phyloP scores from a whole-genome alignment of 2,113 vertebrate species.

The Tonatia bakeri region DNA sequence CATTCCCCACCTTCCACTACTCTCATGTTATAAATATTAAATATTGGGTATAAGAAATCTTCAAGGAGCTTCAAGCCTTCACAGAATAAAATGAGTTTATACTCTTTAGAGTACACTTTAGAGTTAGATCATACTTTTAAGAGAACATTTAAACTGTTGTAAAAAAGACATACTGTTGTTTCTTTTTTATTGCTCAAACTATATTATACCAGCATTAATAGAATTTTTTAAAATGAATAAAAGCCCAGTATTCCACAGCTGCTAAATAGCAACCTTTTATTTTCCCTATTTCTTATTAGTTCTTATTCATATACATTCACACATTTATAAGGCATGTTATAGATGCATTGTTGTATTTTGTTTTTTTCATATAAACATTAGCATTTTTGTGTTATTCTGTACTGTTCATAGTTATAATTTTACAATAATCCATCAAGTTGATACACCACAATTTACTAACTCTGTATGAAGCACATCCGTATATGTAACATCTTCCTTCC shows the following conservation, averaged over 20 bases:
- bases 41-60: constrained; percentile 42
- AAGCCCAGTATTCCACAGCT: not conserved
- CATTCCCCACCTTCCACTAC: too few relatives aligned
- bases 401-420: not conserved
- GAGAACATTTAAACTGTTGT: not conserved
- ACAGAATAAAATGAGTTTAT: constrained; percentile 27
- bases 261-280: not conserved
- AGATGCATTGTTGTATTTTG: not conserved
- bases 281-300: not conserved
- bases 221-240: constrained; percentile 32
- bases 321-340: not conserved
- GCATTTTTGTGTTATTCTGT: not conserved
- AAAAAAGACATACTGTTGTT: not conserved
- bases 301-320: not conserved
- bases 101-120: constrained; percentile 1
- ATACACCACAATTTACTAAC: not conserved
- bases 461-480: not conserved
- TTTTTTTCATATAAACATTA: not conserved
- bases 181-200: not conserved
- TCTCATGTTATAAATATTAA: constrained; percentile 60
- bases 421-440: not conserved
- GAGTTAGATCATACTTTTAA: not conserved
- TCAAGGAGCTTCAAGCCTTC: constrained; percentile 35
- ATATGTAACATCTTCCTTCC: not conserved
- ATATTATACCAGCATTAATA: not conserved